These are phyloP conservation scores for Platichthys flesus DNA, from an alignment of 2,113 vertebrate genomes.

Conservation along the genomic window DNA sequence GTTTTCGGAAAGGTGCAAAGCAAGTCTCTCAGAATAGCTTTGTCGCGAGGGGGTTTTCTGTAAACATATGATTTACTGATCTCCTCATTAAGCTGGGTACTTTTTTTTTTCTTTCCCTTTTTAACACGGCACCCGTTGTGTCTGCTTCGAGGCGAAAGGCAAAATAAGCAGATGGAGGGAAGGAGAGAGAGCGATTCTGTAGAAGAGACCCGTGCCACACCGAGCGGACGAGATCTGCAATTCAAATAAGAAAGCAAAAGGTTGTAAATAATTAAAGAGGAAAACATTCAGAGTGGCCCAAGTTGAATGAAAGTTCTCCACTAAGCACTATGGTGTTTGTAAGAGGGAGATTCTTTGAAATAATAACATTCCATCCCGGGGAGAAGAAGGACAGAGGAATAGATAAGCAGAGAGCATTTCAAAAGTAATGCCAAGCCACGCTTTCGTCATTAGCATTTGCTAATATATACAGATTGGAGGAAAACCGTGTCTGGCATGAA, in stretches of 20 bases:
- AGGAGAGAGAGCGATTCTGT: conserved; percentile 9
- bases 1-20: conserved; percentile 35
- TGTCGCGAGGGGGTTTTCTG: conserved; percentile 43
- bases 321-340: conserved; percentile 14
- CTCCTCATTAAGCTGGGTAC: conserved; percentile 48
- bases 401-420: conserved; percentile 22
- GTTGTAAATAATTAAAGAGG: conserved; percentile 65
- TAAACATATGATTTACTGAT: conserved; percentile 64
- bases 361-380: not conserved
- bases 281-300: conserved; percentile 49
- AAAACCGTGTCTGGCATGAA: conserved; percentile 30
- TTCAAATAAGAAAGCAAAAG: conserved; percentile 50
- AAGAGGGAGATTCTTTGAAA: conserved; percentile 14
- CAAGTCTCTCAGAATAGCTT: conserved; percentile 29
- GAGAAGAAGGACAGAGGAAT: not conserved
- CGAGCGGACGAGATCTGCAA: conserved; percentile 50
- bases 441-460: conserved; percentile 39
- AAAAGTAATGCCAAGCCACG: conserved; percentile 13
- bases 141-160: conserved; percentile 13
- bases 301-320: conserved; percentile 46
- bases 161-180: conserved; percentile 8
- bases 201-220: conserved; percentile 18
- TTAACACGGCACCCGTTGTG: conserved; percentile 47
- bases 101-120: not conserved
- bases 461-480: conserved; percentile 42